These are phyloP conservation scores for Drosophila prosaltans DNA, from an alignment of 1,140 invertebrate species.

Conservation along the genomic window DNA sequence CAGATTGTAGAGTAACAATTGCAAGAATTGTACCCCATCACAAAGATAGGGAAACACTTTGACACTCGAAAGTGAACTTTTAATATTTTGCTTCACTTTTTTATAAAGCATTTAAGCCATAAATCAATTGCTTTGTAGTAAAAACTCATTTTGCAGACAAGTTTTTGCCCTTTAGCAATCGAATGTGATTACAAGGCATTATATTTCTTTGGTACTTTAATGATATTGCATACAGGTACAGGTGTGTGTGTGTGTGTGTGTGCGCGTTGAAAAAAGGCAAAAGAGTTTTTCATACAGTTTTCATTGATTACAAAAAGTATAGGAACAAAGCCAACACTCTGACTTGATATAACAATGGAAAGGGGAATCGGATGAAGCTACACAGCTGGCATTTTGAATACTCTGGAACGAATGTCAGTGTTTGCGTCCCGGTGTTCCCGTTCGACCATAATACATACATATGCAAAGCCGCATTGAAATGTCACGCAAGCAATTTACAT, in stretches of 20 bases:
- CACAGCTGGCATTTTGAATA: neutral
- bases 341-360: conserved; percentile 41
- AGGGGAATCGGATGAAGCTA: conserved; percentile 18
- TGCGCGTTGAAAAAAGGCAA: too few relatives aligned
- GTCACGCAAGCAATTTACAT: conserved; percentile 81
- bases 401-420: conserved; percentile 30
- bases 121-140: neutral
- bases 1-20: too few relatives aligned
- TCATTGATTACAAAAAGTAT: neutral
- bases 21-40: too few relatives aligned
- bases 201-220: too few relatives aligned
- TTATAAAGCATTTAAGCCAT: neutral
- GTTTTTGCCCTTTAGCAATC: neutral
- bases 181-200: neutral
- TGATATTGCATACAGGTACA: too few relatives aligned
- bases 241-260: neutral
- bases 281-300: neutral
- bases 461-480: conserved; percentile 61
- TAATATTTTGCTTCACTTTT: neutral
- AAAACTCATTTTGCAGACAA: neutral
- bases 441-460: conserved; percentile 45
- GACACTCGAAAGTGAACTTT: too few relatives aligned
- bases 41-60: too few relatives aligned
- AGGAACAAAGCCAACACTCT: neutral
- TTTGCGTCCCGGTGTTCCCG: conserved; percentile 36